phyloP scores from a whole-genome alignment of 2,797 vertebrate genomes.

The Neolamprologus multifasciatus region DNA sequence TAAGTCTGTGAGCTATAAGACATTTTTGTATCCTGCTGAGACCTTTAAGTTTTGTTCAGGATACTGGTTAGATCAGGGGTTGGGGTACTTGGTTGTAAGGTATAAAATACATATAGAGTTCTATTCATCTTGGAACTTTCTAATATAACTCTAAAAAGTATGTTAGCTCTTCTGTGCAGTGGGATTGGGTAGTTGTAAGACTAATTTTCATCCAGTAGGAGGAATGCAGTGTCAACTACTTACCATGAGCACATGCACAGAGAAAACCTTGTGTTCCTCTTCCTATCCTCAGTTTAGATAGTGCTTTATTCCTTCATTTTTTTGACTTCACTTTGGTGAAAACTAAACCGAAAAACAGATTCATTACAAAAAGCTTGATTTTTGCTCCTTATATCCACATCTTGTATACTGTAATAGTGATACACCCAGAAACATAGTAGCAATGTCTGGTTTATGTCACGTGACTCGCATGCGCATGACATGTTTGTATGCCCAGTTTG shows the following conservation, averaged over 20 bases:
- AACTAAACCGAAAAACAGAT: background rate
- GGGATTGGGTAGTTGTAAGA: background rate
- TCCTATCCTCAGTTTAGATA: background rate
- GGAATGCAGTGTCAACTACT: background rate
- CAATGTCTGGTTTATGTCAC: background rate
- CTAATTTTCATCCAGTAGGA: background rate
- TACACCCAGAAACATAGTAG: background rate
- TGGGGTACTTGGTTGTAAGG: background rate
- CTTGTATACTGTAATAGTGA: background rate
- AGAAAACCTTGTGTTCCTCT: background rate
- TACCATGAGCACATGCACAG: background rate
- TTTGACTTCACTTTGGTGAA: background rate
- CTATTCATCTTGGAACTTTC: background rate
- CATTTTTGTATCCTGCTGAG: background rate
- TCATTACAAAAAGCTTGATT: background rate
- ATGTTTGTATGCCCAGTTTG: background rate
- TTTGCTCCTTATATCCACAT: background rate
- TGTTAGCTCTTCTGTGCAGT: background rate
- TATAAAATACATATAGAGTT: background rate
- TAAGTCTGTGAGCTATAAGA: background rate
- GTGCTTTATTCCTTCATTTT: background rate
- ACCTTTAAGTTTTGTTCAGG: background rate
- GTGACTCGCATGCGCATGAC: background rate
- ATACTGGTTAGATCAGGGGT: background rate
- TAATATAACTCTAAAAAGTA: background rate